Base-by-base conservation (phyloP, 2,797 vertebrate species). In the Naso thynnoides region DNA sequence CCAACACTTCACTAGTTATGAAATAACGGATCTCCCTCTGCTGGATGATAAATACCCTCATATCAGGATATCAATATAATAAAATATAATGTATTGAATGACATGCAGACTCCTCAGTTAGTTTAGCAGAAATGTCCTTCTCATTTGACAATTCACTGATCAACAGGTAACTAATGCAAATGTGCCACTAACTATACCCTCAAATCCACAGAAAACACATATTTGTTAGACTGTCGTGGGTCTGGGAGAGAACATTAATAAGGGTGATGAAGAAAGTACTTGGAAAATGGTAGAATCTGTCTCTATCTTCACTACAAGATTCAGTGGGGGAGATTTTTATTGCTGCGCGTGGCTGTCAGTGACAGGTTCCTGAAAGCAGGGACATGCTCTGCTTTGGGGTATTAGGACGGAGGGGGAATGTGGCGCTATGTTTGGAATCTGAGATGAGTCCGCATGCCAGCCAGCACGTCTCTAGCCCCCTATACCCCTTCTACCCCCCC, bases 361-460 rank as follows among this genome's bases (percentile, higher is more conserved):
- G 73, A 87, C 70, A 73, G 72, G 77, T 86, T 86, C 66, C 75
- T 79, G 82, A 86, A 81, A 81, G 80, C 74, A 71, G 76, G 62
- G 76, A 76, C 77, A 56, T 15, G 47, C 70, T 70, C 78, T 86
- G 83, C 74, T 82, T 79, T 15, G 58, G 64, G 82, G 86, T 79
- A 88, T 88, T 86, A 82, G 70, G 73, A 76, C 58, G 42, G 79
- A 74, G 60, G 66, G 45, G 78, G 86, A 91, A 92, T 92, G 89
- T 93, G 82, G 62, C 86, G 74, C 91, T 88, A 93, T 94, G 91
- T 90, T 86, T 89, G 90, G 91, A 92, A 93, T 93, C 86, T 81
- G 73, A 88, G 83, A 89, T 64, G 82, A 81, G 73, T 85, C 76
- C 14, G 39, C 73, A 82, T 90, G 90, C 85, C 90, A 90, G 88